Evolutionary conservation across 92 coral and sea anemone species (phyloP).

Genomic region (Montipora capitata): DNA sequence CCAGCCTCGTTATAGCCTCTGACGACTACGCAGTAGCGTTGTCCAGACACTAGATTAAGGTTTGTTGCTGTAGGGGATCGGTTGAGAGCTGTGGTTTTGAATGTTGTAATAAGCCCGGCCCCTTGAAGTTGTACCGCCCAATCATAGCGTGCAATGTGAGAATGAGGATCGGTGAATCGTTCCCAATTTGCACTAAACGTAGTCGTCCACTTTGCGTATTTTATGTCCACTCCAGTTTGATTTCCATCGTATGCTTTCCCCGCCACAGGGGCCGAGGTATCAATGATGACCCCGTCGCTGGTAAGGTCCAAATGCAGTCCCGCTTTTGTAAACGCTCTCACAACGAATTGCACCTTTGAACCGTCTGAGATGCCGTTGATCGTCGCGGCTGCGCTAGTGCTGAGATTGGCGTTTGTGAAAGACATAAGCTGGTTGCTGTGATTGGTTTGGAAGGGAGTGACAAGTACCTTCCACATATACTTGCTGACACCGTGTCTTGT

Average conservation of each 20-base stretch:
- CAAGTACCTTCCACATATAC: conserved; percentile 90
- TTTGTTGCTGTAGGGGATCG: conserved; percentile 69
- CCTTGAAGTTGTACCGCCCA: conserved; percentile 83
- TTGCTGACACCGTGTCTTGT: conserved; percentile 84
- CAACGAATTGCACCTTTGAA: conserved; percentile 64
- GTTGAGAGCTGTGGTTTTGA: conserved; percentile 66
- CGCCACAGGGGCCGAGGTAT: conserved; percentile 84
- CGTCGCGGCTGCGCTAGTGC: conserved; percentile 72
- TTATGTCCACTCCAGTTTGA: conserved; percentile 71
- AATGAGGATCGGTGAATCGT: conserved; percentile 86
- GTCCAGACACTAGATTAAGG: conserved; percentile 86
- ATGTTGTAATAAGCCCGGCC: conserved; percentile 70
- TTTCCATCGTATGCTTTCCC: conserved; percentile 84
- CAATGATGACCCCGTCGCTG: conserved; percentile 91
- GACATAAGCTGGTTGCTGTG: conserved; percentile 60
- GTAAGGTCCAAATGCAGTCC: conserved; percentile 85
- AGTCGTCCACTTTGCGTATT: conserved; percentile 90
- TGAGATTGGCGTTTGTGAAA: conserved; percentile 78
- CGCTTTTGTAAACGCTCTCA: conserved; percentile 94
- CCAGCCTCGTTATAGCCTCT: conserved; percentile 92
- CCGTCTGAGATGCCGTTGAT: conserved; percentile 84
- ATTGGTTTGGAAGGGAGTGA: conserved; percentile 55
- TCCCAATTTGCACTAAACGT: conserved; percentile 91
- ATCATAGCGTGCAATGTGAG: conserved; percentile 85
- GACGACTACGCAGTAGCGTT: conserved; percentile 92